phyloP scores from a whole-genome alignment of 2,113 vertebrate genomes.

The Coryphaenoides rupestris region DNA sequence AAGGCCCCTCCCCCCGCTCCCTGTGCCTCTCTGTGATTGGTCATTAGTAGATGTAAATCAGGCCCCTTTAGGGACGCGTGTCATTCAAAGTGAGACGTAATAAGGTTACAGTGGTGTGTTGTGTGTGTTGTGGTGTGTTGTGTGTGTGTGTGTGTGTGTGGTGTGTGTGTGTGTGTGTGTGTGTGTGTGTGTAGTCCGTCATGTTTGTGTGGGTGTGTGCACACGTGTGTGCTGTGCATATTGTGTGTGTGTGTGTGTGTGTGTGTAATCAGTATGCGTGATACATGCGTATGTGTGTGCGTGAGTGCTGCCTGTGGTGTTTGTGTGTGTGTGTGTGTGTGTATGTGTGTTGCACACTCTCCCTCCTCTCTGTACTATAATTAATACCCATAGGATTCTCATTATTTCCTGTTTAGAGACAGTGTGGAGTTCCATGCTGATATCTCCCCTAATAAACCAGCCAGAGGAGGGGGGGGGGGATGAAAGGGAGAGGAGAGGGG shows the following conservation, averaged over 20 bases:
- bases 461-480: too few relatives aligned
- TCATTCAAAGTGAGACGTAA: neutral
- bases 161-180: neutral
- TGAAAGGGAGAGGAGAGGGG: too few relatives aligned
- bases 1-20: neutral
- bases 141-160: neutral
- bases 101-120: neutral
- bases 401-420: slow-evolving; percentile 41
- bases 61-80: neutral
- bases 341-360: neutral
- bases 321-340: neutral
- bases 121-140: neutral
- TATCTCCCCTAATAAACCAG: slow-evolving; percentile 39
- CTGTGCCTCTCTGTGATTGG: slow-evolving; percentile 1
- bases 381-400: slow-evolving; percentile 57
- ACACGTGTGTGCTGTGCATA: too few relatives aligned
- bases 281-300: neutral
- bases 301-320: neutral
- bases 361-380: slow-evolving; percentile 35
- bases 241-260: neutral
- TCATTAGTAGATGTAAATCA: slow-evolving; percentile 26
- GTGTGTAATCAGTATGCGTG: too few relatives aligned
- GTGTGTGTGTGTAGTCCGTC: neutral
- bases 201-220: neutral
- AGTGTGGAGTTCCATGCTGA: slow-evolving; percentile 22